Evolutionary conservation across 1,140 invertebrate genomes (phyloP).

Genomic region (Scaptomyza pallida): DNA sequence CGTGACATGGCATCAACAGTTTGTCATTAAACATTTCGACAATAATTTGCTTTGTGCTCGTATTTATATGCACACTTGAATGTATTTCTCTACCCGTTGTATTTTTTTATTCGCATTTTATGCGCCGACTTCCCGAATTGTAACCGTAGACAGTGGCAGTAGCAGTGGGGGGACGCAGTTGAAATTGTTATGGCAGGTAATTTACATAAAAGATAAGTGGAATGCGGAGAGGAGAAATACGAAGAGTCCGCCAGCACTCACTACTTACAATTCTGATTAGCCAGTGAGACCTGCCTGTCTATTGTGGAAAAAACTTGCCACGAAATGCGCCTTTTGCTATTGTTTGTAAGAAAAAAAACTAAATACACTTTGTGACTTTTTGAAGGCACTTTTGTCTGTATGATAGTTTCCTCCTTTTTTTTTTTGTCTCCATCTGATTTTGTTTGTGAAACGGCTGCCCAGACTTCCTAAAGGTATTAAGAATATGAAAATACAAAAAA

Average conservation of each 20-base stretch:
- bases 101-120: constrained; percentile 53
- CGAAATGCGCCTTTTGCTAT: constrained; percentile 70
- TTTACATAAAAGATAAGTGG: constrained; percentile 79
- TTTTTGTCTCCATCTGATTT: constrained; percentile 4
- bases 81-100: constrained; percentile 31
- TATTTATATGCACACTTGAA: constrained; percentile 49
- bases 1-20: constrained; percentile 83
- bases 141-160: constrained; percentile 54
- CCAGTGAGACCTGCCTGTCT: constrained; percentile 55
- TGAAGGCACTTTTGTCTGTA: constrained; percentile 37
- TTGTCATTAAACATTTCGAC: constrained; percentile 84
- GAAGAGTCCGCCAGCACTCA: constrained; percentile 44
- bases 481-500: constrained; percentile 31
- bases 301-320: constrained; percentile 63
- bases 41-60: constrained; percentile 79
- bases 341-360: no score
- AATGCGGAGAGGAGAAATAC: constrained; percentile 18
- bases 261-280: constrained; percentile 74
- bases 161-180: constrained; percentile 2
- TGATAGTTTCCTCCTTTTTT: constrained; percentile 15
- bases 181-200: constrained; percentile 79
- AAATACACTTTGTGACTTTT: no score
- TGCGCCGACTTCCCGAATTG: constrained; percentile 62
- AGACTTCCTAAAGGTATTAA: constrained; percentile 82
- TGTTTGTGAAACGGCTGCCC: constrained; percentile 15